Conservation (phyloP, 2,113 vertebrate species). For the Sorex fumeus region DNA sequence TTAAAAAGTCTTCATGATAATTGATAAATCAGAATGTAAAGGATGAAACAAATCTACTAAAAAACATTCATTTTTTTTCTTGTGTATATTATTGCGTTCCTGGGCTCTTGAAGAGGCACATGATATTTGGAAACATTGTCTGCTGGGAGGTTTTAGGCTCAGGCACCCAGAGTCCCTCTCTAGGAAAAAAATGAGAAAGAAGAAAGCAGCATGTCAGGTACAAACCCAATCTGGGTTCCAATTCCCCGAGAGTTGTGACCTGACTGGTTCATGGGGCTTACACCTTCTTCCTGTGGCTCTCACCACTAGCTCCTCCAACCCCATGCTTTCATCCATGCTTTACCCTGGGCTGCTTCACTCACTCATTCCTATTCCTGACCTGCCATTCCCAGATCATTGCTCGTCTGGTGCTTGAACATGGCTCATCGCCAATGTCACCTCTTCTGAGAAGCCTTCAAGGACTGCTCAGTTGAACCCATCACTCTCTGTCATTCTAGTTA, state of each 20-base stretch:
- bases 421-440: background rate
- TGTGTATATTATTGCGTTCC: background rate
- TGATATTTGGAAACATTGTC: background rate
- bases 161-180: background rate
- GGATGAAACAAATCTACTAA: background rate
- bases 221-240: background rate
- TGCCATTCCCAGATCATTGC: background rate
- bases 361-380: background rate
- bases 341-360: fast-evolving
- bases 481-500: background rate
- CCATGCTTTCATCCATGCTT: background rate
- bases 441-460: background rate
- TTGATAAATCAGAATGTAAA: conserved; percentile 6
- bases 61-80: background rate
- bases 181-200: background rate
- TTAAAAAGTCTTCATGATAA: conserved; percentile 16
- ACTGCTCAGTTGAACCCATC: background rate
- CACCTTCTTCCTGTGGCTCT: background rate
- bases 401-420: background rate
- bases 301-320: background rate
- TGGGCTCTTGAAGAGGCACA: background rate
- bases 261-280: background rate
- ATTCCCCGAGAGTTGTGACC: background rate
- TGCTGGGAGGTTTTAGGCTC: background rate
- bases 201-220: background rate